Percentiles rank a stretch among this genome's conserved stretches.
phyloP scores from a whole-genome alignment of 2,888 invertebrate species.

The Ophion costatus region DNA sequence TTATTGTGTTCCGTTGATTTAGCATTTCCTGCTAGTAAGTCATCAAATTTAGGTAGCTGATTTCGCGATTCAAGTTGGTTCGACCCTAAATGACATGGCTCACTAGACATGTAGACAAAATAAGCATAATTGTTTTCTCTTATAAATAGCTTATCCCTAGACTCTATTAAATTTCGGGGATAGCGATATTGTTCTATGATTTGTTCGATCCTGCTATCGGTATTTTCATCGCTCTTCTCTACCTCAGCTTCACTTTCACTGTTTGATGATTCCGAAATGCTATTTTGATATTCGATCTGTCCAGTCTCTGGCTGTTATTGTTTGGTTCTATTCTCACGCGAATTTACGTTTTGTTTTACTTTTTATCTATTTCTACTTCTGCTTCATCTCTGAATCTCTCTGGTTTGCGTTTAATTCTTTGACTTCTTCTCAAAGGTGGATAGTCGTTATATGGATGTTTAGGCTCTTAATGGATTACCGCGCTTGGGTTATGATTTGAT shows the following conservation, averaged over 20 bases:
- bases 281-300: too few relatives aligned
- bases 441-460: not conserved
- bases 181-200: too few relatives aligned
- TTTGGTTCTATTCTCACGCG: not conserved
- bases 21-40: conserved; percentile 3
- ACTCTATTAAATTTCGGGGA: too few relatives aligned
- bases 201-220: too few relatives aligned
- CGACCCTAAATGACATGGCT: conserved; percentile 42
- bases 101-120: conserved; percentile 7
- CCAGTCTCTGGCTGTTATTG: too few relatives aligned
- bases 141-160: conserved; percentile 39
- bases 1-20: not conserved
- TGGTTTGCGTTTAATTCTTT: conserved; percentile 9
- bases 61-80: not conserved
- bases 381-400: not conserved
- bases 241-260: too few relatives aligned
- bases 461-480: not conserved
- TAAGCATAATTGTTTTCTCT: conserved; percentile 31
- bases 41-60: conserved; percentile 1
- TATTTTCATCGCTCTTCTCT: too few relatives aligned
- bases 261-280: too few relatives aligned
- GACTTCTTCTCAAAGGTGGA: not conserved
- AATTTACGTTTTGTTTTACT: too few relatives aligned
- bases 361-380: not conserved
- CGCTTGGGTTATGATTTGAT: not conserved